A percentile compares a stretch with the other conserved stretches of the same genome.
These are phyloP conservation scores for Fragum sueziense DNA, from an alignment of 2,888 invertebrate species.

Conservation along the genomic window DNA sequence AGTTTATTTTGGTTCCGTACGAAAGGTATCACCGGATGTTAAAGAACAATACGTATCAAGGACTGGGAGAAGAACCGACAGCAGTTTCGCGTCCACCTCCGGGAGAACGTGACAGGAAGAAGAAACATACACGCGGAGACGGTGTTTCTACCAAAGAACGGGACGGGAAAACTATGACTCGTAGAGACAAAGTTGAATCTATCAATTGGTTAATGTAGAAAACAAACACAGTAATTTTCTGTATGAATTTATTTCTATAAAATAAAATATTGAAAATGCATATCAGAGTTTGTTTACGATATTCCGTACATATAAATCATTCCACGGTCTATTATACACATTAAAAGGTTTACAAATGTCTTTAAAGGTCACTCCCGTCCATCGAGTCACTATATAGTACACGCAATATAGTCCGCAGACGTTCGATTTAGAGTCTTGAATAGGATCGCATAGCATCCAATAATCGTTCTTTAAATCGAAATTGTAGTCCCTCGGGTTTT, in stretches of 20 bases:
- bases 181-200: too few species aligned
- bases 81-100: too few species aligned
- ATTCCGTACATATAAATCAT: constrained; percentile 5
- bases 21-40: constrained; percentile 26
- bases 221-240: too few species aligned
- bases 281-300: constrained; percentile 12
- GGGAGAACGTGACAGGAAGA: too few species aligned
- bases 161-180: too few species aligned
- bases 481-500: constrained; percentile 13
- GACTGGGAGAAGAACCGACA: too few species aligned
- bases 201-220: too few species aligned
- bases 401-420: constrained; percentile 29
- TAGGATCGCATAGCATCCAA: constrained; percentile 8
- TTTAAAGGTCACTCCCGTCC: not conserved
- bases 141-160: too few species aligned
- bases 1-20: constrained; percentile 30
- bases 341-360: constrained; percentile 12
- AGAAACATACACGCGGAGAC: too few species aligned
- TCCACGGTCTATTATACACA: constrained; percentile 3
- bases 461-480: constrained; percentile 15
- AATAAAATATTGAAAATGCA: not conserved
- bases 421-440: constrained; percentile 19
- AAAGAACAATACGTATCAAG: too few species aligned
- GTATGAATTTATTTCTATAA: not conserved
- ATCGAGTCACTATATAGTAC: constrained; percentile 11